These are phyloP conservation scores for Acromyrmex echinatior DNA, from an alignment of 1,140 invertebrate genomes.

Conservation along the genomic window DNA sequence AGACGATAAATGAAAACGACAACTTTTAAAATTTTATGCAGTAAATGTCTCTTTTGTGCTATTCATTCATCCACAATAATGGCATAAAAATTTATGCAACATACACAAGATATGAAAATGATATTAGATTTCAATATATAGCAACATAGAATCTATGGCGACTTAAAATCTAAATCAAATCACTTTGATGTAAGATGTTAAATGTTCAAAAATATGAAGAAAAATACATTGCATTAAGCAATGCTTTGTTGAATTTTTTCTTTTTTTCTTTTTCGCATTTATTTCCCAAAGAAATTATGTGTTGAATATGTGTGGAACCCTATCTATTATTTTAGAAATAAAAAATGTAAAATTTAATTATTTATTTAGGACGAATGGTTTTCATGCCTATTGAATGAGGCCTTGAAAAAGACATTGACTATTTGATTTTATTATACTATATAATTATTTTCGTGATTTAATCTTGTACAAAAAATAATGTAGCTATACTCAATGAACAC, in stretches of 20 bases:
- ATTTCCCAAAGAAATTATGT: constrained; percentile 1
- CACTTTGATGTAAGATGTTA: neutral
- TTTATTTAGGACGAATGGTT: constrained; percentile 34
- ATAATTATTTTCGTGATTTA: constrained; percentile 42
- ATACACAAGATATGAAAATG: constrained; percentile 48
- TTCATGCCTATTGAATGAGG: constrained; percentile 29
- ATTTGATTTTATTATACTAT: constrained; percentile 46
- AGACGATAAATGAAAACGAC: constrained; percentile 36
- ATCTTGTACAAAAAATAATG: constrained; percentile 57
- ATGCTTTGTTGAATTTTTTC: constrained; percentile 1
- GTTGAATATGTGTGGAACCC: neutral
- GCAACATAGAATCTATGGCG: neutral
- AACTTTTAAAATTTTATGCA: constrained; percentile 32
- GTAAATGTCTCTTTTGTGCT: constrained; percentile 45
- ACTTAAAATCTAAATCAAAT: constrained; percentile 29
- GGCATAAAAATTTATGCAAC: constrained; percentile 53
- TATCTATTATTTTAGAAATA: neutral
- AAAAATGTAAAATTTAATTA: neutral
- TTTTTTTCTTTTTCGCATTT: neutral
- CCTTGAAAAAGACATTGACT: constrained; percentile 4
- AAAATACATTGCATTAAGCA: constrained; percentile 12
- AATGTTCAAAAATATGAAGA: constrained; percentile 28
- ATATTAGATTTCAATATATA: constrained; percentile 21
- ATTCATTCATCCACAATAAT: constrained; percentile 52
- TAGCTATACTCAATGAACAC: constrained; percentile 69